Percentiles rank a stretch among this genome's conserved stretches.
phyloP scores from a whole-genome alignment of 2,888 invertebrate genomes.

The Athrips mouffetella region DNA sequence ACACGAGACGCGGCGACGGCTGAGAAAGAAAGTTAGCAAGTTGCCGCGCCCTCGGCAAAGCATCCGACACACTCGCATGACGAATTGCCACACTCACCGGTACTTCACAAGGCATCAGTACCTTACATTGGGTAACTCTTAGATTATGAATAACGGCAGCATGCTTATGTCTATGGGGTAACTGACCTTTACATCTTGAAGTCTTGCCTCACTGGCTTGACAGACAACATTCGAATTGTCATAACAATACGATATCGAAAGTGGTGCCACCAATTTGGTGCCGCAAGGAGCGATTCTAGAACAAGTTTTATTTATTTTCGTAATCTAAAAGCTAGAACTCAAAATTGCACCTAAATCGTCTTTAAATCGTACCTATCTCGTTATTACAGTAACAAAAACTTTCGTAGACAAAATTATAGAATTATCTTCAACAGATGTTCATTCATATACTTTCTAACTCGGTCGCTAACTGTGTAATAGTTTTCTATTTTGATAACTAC shows the following conservation, averaged over 20 bases:
- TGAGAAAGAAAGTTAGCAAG: constrained; percentile 31
- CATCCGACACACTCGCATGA: constrained; percentile 42
- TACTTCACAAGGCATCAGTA: constrained; percentile 17
- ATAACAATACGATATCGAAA: constrained; percentile 16
- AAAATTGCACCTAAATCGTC: neutral
- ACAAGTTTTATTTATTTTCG: neutral
- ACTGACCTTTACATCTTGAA: constrained; percentile 46
- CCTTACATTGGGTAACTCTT: constrained; percentile 42
- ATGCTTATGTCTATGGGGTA: too few species aligned
- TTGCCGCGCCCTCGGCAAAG: constrained; percentile 47
- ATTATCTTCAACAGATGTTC: constrained; percentile 55
- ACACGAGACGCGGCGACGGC: constrained; percentile 15
- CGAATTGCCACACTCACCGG: constrained; percentile 36
- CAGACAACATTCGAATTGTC: constrained; percentile 25
- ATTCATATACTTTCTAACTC: constrained; percentile 57
- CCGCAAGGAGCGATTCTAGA: constrained; percentile 11
- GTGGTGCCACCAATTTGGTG: too few species aligned
- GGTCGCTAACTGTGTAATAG: constrained; percentile 57
- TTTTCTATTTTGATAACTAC: constrained; percentile 53
- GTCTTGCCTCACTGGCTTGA: constrained; percentile 30
- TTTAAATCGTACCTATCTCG: constrained; percentile 12
- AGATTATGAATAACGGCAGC: too few species aligned
- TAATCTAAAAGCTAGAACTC: neutral
- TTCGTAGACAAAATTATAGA: constrained; percentile 48
- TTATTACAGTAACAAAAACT: constrained; percentile 36